Percentiles rank a stretch among this genome's conserved stretches.
Evolutionary conservation across 2,888 invertebrate species (phyloP).

Genomic region (Callimorpha dominula): DNA sequence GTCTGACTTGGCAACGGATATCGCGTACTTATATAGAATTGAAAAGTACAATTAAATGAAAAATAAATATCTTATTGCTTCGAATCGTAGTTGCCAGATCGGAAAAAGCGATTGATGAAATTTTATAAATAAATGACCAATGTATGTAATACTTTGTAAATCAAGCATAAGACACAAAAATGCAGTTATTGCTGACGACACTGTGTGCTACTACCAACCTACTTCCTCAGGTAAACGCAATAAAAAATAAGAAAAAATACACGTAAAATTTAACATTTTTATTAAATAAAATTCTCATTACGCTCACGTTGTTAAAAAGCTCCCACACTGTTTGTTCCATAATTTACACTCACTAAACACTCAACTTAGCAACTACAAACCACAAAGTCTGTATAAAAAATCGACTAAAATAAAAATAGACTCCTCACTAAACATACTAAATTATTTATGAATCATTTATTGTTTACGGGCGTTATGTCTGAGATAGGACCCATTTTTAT

Average conservation of each 20-base stretch:
- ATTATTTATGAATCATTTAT: slow-evolving; percentile 27
- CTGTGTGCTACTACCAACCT: too few species aligned
- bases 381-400: slow-evolving; percentile 70
- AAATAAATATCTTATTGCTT: too few species aligned
- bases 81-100: too few species aligned
- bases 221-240: too few species aligned
- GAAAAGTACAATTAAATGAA: too few species aligned
- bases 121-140: too few species aligned
- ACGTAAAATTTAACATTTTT: slow-evolving; percentile 79
- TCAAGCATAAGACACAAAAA: too few species aligned
- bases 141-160: too few species aligned
- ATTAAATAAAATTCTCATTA: slow-evolving; percentile 83
- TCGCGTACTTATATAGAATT: too few species aligned
- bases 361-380: slow-evolving; percentile 72
- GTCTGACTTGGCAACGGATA: too few species aligned
- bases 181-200: too few species aligned
- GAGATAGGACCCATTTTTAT: slow-evolving; percentile 64
- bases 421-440: slow-evolving; percentile 29
- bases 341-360: slow-evolving; percentile 81
- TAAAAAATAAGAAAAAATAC: slow-evolving; percentile 27
- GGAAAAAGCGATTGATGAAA: too few species aligned
- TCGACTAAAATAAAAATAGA: slow-evolving; percentile 75
- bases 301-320: slow-evolving; percentile 78
- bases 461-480: slow-evolving; percentile 6
- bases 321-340: slow-evolving; percentile 84